These are phyloP conservation scores for Acleris cristana DNA, from an alignment of 2,888 invertebrate genomes.

Conservation along the genomic window DNA sequence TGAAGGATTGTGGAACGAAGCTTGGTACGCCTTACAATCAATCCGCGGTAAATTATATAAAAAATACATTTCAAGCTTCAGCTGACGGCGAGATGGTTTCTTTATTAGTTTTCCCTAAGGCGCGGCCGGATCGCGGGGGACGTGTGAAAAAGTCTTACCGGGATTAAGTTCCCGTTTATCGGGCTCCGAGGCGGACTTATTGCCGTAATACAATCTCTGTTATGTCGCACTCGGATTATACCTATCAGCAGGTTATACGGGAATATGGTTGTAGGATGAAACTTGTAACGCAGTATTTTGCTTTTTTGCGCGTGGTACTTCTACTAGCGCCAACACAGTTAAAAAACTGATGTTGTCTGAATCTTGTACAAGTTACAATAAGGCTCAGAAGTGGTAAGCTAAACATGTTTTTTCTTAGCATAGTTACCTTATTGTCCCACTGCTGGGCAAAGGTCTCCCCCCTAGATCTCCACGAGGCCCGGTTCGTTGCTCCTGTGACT, in stretches of 20 bases:
- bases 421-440: too few relatives aligned
- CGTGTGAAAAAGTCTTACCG: conserved; percentile 79
- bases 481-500: too few relatives aligned
- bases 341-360: too few relatives aligned
- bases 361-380: too few relatives aligned
- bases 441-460: too few relatives aligned
- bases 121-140: conserved; percentile 60
- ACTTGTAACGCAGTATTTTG: background rate
- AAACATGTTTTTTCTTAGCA: too few relatives aligned
- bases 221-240: conserved; percentile 77
- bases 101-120: conserved; percentile 82
- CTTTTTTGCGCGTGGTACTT: background rate
- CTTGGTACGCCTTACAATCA: conserved; percentile 73
- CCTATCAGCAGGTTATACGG: conserved; percentile 66
- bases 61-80: conserved; percentile 85
- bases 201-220: conserved; percentile 81
- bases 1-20: conserved; percentile 2
- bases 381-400: too few relatives aligned
- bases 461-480: too few relatives aligned
- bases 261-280: conserved; percentile 47
- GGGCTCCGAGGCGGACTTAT: conserved; percentile 73
- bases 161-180: conserved; percentile 79
- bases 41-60: conserved; percentile 83
- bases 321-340: too few relatives aligned
- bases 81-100: conserved; percentile 82